These are phyloP conservation scores for Junonia oenone DNA, from an alignment of 2,888 invertebrate genomes.

Conservation along the genomic window DNA sequence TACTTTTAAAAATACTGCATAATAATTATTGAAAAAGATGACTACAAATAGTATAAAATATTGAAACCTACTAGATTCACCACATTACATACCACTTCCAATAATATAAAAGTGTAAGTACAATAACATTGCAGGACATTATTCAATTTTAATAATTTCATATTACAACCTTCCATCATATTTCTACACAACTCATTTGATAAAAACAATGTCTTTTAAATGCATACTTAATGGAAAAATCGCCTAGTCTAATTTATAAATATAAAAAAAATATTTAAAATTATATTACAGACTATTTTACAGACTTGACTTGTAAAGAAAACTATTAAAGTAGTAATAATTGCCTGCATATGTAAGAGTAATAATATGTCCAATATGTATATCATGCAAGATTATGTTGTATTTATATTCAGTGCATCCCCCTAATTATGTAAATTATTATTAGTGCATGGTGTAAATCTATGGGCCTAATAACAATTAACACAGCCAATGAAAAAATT, in stretches of 20 bases:
- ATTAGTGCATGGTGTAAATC: conserved; percentile 10
- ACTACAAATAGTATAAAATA: neutral
- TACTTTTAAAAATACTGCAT: neutral
- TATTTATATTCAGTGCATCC: conserved; percentile 1
- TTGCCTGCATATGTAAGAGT: neutral
- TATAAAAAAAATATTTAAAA: neutral
- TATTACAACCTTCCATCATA: neutral
- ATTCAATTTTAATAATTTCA: neutral
- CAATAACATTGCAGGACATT: neutral
- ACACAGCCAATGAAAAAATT: conserved; percentile 61
- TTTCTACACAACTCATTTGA: neutral
- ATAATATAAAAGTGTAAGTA: neutral
- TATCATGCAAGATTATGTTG: neutral
- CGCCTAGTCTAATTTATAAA: neutral
- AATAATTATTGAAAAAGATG: neutral
- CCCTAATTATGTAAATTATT: neutral
- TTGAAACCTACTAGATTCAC: neutral
- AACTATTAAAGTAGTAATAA: neutral
- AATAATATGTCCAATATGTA: neutral
- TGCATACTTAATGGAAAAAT: neutral
- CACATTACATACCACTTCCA: neutral
- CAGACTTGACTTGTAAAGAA: neutral
- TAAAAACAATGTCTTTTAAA: neutral
- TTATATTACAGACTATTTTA: neutral
- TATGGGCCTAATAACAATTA: conserved; percentile 25